These are phyloP conservation scores for Drosophila ercepeae DNA, from an alignment of 1,140 invertebrate species.

Conservation along the genomic window DNA sequence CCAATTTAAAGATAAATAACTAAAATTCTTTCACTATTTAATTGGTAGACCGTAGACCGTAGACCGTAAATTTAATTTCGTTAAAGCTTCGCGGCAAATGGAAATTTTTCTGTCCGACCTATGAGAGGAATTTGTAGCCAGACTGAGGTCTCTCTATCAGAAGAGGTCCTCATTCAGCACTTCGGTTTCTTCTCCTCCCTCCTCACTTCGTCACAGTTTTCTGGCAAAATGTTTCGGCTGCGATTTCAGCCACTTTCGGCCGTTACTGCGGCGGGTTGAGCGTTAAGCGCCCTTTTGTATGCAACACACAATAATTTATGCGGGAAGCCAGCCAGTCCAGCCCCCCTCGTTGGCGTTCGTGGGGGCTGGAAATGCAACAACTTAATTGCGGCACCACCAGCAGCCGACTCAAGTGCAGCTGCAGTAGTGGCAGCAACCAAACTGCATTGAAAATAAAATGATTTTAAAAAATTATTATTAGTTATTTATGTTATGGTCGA, in stretches of 20 bases:
- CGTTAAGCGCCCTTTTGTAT: conserved; percentile 74
- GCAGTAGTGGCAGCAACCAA: background rate
- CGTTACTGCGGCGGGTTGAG: conserved; percentile 46
- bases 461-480: background rate
- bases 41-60: background rate
- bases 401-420: conserved; percentile 43
- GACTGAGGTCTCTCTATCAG: conserved; percentile 35
- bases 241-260: conserved; percentile 54
- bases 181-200: background rate
- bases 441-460: background rate
- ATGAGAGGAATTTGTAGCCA: conserved; percentile 15
- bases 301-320: conserved; percentile 78
- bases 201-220: too few species aligned
- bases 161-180: conserved; percentile 30
- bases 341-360: conserved; percentile 14
- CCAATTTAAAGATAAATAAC: background rate
- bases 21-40: background rate
- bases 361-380: conserved; percentile 74
- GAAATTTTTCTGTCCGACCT: conserved; percentile 7
- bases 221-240: conserved; percentile 16
- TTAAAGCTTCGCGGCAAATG: conserved; percentile 28
- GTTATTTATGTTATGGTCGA: too few species aligned
- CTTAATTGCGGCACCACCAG: conserved; percentile 67
- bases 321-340: conserved; percentile 44
- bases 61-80: conserved; percentile 4